Conservation (phyloP, 1,140 invertebrate genomes). For the Lasaia peninsularis region DNA sequence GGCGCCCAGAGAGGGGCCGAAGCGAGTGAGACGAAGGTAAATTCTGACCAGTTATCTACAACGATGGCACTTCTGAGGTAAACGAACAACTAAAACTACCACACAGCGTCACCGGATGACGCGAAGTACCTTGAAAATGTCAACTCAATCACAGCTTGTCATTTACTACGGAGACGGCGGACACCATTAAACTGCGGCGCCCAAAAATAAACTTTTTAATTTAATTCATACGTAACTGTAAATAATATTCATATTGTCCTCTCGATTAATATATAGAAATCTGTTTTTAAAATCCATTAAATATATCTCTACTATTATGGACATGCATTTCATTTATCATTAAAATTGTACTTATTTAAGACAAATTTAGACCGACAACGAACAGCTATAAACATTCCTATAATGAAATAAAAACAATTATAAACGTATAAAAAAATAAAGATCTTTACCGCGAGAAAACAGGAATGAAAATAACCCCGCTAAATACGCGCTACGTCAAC, state of each 20-base stretch:
- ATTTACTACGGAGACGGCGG: constrained; percentile 32
- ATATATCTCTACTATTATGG: constrained; percentile 70
- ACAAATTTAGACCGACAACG: constrained; percentile 66
- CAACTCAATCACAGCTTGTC: constrained; percentile 58
- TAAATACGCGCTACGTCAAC: constrained; percentile 30
- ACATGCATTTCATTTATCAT: constrained; percentile 56
- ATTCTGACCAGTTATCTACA: constrained; percentile 19
- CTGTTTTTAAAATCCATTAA: constrained; percentile 68
- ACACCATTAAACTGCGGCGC: constrained; percentile 18
- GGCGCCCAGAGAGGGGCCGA: constrained; percentile 28
- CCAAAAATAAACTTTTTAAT: constrained; percentile 42
- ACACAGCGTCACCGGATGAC: constrained; percentile 27
- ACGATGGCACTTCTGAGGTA: constrained; percentile 69
- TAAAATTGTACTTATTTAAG: constrained; percentile 70
- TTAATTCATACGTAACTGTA: constrained; percentile 54
- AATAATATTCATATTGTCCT: constrained; percentile 74
- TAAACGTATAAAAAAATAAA: constrained; percentile 76
- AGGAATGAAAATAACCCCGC: constrained; percentile 59
- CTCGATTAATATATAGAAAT: constrained; percentile 72
- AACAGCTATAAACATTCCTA: constrained; percentile 39
- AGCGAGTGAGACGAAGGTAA: neutral
- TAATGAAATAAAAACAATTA: constrained; percentile 43
- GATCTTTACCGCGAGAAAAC: constrained; percentile 65
- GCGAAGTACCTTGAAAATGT: constrained; percentile 55
- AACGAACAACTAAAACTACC: constrained; percentile 58